Evolutionary conservation across 2,888 invertebrate species (phyloP).

Genomic region (Amphimallon solstitiale): DNA sequence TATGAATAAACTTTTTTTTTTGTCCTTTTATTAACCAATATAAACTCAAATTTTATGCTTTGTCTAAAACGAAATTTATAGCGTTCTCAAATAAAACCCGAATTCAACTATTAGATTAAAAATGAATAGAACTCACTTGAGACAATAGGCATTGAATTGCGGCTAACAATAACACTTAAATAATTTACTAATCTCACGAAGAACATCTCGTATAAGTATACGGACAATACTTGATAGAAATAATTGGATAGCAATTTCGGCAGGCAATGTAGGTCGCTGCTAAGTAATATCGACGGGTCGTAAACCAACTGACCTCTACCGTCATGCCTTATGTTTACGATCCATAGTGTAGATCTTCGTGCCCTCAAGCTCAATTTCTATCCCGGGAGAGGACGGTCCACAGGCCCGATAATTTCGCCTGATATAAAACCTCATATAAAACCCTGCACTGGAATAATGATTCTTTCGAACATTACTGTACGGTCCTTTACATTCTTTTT

Average conservation of each 20-base stretch:
- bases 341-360: slow-evolving; percentile 46
- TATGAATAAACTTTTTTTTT: no score
- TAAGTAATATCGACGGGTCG: slow-evolving; percentile 31
- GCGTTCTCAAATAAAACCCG: no score
- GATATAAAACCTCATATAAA: slow-evolving; percentile 57
- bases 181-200: no score
- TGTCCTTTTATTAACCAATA: no score
- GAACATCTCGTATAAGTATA: neutral
- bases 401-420: slow-evolving; percentile 50
- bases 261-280: slow-evolving; percentile 25
- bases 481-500: neutral
- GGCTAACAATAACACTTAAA: no score
- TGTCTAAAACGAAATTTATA: no score
- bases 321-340: slow-evolving; percentile 54
- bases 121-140: no score
- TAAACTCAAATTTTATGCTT: no score
- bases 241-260: slow-evolving; percentile 36
- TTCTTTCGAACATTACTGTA: slow-evolving; percentile 7
- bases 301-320: slow-evolving; percentile 44
- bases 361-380: slow-evolving; percentile 45
- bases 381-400: slow-evolving; percentile 49
- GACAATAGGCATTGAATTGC: no score
- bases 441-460: slow-evolving; percentile 46
- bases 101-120: no score
- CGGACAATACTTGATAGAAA: slow-evolving; percentile 31